Evolutionary conservation across 1,140 invertebrate genomes (phyloP).

Genomic region (Bombus impatiens): DNA sequence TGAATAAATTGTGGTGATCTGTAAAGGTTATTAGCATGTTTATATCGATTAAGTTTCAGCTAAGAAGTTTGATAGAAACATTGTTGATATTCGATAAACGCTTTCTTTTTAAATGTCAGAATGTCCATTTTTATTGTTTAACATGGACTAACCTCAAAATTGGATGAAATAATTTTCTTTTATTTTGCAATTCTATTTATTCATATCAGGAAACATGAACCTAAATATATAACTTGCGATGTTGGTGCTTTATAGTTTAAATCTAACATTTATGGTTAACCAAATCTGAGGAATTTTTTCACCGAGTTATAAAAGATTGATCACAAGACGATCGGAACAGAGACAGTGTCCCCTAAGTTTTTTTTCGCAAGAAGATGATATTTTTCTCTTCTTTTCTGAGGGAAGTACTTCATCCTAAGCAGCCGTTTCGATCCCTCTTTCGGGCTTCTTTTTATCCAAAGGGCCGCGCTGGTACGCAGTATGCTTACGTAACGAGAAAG

Average conservation of each 20-base stretch:
- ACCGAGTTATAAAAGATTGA: conserved; percentile 12
- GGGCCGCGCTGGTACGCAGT: conserved; percentile 62
- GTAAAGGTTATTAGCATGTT: not conserved
- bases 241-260: not conserved
- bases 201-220: too few species aligned
- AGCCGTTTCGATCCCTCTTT: conserved; percentile 28
- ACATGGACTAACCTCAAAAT: not conserved
- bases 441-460: conserved; percentile 59
- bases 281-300: not conserved
- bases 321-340: not conserved
- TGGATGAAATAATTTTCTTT: not conserved
- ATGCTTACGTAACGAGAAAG: conserved; percentile 60
- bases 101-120: not conserved
- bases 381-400: not conserved
- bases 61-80: not conserved
- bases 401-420: conserved; percentile 45
- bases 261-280: not conserved
- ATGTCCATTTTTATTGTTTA: not conserved
- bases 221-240: too few species aligned
- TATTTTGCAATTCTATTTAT: too few species aligned
- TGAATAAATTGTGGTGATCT: not conserved
- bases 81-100: not conserved
- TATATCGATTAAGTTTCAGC: not conserved
- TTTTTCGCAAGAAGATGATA: not conserved
- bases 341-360: not conserved